Evolutionary conservation across 2,797 vertebrate genomes (phyloP).

Genomic region (Champsocephalus esox): DNA sequence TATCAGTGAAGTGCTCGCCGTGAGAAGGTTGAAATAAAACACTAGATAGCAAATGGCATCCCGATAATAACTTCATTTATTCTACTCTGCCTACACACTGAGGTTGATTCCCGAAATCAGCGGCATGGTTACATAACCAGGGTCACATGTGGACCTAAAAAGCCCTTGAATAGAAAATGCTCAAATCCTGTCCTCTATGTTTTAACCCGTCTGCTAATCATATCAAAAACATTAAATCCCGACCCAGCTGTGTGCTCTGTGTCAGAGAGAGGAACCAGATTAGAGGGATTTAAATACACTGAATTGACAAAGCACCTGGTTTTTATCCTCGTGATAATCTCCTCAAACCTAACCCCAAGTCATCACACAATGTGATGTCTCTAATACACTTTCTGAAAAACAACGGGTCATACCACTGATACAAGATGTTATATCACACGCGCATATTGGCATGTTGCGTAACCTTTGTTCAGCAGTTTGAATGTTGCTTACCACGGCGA

Average conservation of each 20-base stretch:
- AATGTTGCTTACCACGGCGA: constrained; percentile 23
- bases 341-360: constrained; percentile 66
- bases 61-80: constrained; percentile 33
- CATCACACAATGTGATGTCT: constrained; percentile 61
- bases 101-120: constrained; percentile 51
- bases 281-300: constrained; percentile 77
- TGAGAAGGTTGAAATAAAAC: constrained; percentile 59
- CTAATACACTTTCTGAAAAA: constrained; percentile 39
- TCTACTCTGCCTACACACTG: constrained; percentile 39
- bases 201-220: constrained; percentile 64
- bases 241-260: constrained; percentile 63
- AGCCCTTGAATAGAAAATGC: constrained; percentile 46
- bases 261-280: constrained; percentile 67
- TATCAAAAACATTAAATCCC: constrained; percentile 70
- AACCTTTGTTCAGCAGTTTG: constrained; percentile 40
- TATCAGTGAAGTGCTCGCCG: constrained; percentile 44
- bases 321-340: constrained; percentile 79
- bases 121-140: constrained; percentile 47
- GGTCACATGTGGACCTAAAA: constrained; percentile 48
- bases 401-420: constrained; percentile 42
- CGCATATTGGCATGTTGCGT: constrained; percentile 25
- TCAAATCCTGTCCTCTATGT: constrained; percentile 63
- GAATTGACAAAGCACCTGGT: constrained; percentile 76
- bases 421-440: constrained; percentile 41
- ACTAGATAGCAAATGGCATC: constrained; percentile 42